Base-by-base conservation (phyloP, 2,113 vertebrate genomes). In the Nerophis ophidion region DNA sequence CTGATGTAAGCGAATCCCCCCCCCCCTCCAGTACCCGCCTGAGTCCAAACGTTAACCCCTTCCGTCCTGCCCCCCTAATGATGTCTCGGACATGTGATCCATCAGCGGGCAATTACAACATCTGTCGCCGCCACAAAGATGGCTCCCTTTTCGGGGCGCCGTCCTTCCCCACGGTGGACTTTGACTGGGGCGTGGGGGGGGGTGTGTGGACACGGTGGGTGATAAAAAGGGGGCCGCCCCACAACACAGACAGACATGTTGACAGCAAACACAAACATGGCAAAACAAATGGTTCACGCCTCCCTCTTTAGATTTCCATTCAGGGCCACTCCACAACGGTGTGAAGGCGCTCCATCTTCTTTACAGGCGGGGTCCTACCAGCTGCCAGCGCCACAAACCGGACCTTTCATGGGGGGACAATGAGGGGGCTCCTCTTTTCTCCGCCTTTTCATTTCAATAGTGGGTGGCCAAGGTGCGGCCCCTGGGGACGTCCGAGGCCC, bases 41-140 rank as follows among this genome's bases (percentile, higher is more conserved):
- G 73, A 70, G 69, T 72, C 72, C 70, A 77, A 59, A 76, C 68
- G 16, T 80, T 85, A 88, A 87, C 83, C 82, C 73, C 71, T 76
- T 81, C 78, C 66, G 76, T 47, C 57, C 63, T 5, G 4, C 40
- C 70, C 66, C 63, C 76, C 77, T 90, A 92, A 91, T 87, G 86
- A 89, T 77, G 63, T 74, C 70, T 76, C 80, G 81, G 87, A 89
- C 86, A 87, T 82, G 81, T 75, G 76, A 91, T 92, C 87, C 83
- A 90, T 92, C 90, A 92, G 90, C 81, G 84, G 83, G 90, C 89
- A 92, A 92, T 92, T 92, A 91, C 88, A 90, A 91, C 89, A 92
- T 92, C 88, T 91, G 90, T 90, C 86, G 80, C 85, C 76, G 71
- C 83, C 80, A 87, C 87, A 89, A 85, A 83, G 78, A 57, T 48